Conservation (phyloP, 1,140 invertebrate genomes). For the Drosophila virilis region DNA sequence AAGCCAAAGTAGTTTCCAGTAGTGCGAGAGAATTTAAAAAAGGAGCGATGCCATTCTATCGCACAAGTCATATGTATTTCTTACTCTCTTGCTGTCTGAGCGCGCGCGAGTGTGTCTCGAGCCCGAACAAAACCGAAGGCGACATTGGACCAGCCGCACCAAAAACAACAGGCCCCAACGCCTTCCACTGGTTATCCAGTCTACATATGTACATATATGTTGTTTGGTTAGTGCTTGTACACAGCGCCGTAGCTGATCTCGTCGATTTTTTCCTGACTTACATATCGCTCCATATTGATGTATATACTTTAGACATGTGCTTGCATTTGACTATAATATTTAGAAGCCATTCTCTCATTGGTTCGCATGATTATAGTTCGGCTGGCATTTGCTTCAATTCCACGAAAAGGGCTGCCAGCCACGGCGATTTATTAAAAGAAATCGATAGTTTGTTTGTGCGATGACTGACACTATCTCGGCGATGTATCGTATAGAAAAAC, state of each 20-base stretch:
- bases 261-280: conserved; percentile 7
- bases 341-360: not conserved
- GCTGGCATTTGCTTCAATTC: too few relatives aligned
- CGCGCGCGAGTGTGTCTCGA: too few relatives aligned
- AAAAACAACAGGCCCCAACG: too few relatives aligned
- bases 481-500: not conserved
- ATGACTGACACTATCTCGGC: not conserved
- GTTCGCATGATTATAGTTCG: not conserved
- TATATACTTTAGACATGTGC: not conserved
- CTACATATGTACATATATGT: too few relatives aligned
- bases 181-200: too few relatives aligned
- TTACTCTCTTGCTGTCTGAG: too few relatives aligned
- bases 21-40: too few relatives aligned
- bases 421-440: not conserved
- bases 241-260: conserved; percentile 24
- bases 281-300: conserved; percentile 1
- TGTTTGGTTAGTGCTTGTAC: not conserved
- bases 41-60: too few relatives aligned
- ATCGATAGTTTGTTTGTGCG: not conserved
- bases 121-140: too few relatives aligned
- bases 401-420: not conserved
- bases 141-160: too few relatives aligned
- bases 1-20: too few relatives aligned
- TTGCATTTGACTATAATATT: not conserved
- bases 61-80: too few relatives aligned